Percentiles rank a stretch among this genome's conserved stretches.
These are phyloP conservation scores for Macrobrachium nipponense DNA, from an alignment of 1,140 invertebrate species.

Conservation along the genomic window DNA sequence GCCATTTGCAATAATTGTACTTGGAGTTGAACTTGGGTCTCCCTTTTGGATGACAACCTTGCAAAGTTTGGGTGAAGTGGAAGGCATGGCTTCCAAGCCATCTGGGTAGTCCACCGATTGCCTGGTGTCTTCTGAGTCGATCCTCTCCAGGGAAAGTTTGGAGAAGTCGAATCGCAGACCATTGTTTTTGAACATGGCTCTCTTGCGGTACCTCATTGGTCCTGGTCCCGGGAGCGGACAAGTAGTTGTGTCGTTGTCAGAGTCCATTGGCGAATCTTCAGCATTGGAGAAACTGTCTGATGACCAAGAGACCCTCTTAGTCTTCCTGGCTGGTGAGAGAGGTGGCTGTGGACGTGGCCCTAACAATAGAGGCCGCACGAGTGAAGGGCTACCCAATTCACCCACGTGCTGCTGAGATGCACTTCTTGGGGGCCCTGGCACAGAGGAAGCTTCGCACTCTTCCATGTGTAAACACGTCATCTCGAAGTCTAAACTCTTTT, in stretches of 20 bases:
- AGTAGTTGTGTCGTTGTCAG: slow-evolving; percentile 27
- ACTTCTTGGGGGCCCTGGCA: slow-evolving; percentile 40
- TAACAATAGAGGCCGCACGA: slow-evolving; percentile 42
- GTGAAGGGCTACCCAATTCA: slow-evolving; percentile 50
- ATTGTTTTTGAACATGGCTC: slow-evolving; percentile 43
- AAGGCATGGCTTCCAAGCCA: background rate
- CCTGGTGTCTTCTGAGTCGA: slow-evolving; percentile 45
- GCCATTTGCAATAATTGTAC: slow-evolving; percentile 25
- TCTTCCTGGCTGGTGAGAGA: slow-evolving; percentile 48
- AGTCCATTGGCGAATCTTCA: slow-evolving; percentile 50
- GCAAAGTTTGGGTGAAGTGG: slow-evolving; percentile 2
- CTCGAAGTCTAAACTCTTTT: slow-evolving; percentile 59
- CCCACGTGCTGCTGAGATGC: slow-evolving; percentile 55
- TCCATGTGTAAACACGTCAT: slow-evolving; percentile 32
- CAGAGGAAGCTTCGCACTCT: background rate
- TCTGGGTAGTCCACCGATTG: slow-evolving; percentile 7
- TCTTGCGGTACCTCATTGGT: slow-evolving; percentile 32
- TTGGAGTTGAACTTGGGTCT: background rate
- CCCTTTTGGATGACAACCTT: background rate
- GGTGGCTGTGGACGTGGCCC: slow-evolving; percentile 30
- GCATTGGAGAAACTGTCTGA: slow-evolving; percentile 57
- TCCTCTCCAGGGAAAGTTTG: slow-evolving; percentile 49
- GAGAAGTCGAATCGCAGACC: slow-evolving; percentile 47
- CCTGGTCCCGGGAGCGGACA: background rate
- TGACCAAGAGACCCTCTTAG: slow-evolving; percentile 60